A percentile compares a stretch with the other conserved stretches of the same genome.
phyloP scores from a whole-genome alignment of 2,888 invertebrate species.

The Nomada ferruginata region DNA sequence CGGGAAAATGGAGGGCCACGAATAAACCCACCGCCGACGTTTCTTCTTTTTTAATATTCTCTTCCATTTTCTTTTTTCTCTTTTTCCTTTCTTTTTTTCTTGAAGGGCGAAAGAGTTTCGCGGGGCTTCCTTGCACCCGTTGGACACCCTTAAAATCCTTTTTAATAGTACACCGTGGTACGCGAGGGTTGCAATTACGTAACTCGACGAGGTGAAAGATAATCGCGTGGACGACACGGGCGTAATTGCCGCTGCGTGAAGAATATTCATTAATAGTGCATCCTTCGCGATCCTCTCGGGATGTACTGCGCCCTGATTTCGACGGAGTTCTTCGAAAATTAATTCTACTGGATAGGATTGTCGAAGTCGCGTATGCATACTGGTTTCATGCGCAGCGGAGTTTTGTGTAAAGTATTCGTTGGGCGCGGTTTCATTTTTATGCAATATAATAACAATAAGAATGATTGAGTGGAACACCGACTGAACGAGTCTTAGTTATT shows the following conservation, averaged over 20 bases:
- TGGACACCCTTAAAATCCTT: constrained; percentile 10
- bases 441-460: too few relatives aligned
- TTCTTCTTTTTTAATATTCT: background rate
- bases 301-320: background rate
- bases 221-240: constrained; percentile 16
- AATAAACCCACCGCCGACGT: constrained; percentile 40
- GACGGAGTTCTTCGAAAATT: background rate
- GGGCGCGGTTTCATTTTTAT: too few relatives aligned
- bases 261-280: background rate
- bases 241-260: constrained; percentile 5
- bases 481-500: too few relatives aligned
- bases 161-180: background rate
- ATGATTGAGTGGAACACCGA: too few relatives aligned
- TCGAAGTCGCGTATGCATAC: too few relatives aligned
- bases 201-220: constrained; percentile 29
- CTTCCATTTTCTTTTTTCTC: too few relatives aligned
- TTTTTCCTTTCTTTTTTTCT: too few relatives aligned
- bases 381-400: too few relatives aligned
- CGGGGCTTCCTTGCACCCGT: constrained; percentile 15
- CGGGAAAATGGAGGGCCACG: constrained; percentile 54
- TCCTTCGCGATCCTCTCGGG: background rate
- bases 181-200: constrained; percentile 15
- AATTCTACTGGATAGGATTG: background rate
- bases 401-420: too few relatives aligned
- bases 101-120: background rate